Base-by-base conservation (phyloP, 2,888 invertebrate genomes). In the Elmis aenea region DNA sequence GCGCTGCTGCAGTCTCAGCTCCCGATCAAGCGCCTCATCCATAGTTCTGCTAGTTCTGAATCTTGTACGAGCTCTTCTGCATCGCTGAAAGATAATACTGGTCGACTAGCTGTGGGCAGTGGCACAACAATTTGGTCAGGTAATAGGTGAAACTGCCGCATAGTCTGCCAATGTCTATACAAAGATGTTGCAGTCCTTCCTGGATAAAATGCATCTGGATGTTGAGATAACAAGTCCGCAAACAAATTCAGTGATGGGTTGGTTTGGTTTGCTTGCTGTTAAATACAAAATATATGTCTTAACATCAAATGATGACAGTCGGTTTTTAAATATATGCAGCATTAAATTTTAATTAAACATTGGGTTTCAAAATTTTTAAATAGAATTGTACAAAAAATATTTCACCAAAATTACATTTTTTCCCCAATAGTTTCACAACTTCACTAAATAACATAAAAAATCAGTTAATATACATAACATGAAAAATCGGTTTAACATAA, bases 21-120 rank as follows among this genome's bases (percentile, higher is more conserved):
- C 92, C 32, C 81, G 74, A 60, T 93, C 92, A 8, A 90, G 61
- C 1, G 77, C 73, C 58, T 90, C 89, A 68, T 93, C 92, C 43
- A 81, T 82, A 80, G 81, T 49, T 92, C 92, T 13, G 74, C 75
- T 26, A 93, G 64, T 53, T 94, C 92, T 3, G 81, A 74, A 64
- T 94, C 93, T 55, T 86, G 81, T 27, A 93, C 76, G 48, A 83
- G 74, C 42, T 94, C 93, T 66, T 96, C 95, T 2, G 90, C 90
- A 69, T 95, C 95, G 25, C 92, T 90, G 62, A 95, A 94, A 45
- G 79, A 81, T 45, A 83, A 58, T 4, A 83, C 75, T 2, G 66
- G 63, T 10, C 61, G 49, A 5, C 62, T 57, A n/a, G 58, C 46
- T 3, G 57, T 55, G 1, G 63, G 62, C 3, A 66, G 38, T 2